Evolutionary conservation across 2,797 vertebrate species (phyloP).

Genomic region (Harpagifer antarcticus): DNA sequence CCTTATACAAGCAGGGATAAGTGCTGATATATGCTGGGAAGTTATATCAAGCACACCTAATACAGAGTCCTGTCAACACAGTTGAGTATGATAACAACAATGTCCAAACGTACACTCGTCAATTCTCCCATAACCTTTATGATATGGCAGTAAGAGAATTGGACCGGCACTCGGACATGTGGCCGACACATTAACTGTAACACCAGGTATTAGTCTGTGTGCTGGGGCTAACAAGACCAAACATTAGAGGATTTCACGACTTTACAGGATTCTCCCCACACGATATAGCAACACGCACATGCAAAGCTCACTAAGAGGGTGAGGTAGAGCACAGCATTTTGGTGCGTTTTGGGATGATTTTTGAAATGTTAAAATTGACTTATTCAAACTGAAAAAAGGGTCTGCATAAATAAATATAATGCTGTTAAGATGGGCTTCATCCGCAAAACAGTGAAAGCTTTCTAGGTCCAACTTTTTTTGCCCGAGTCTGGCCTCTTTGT

Average conservation of each 20-base stretch:
- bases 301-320: background rate
- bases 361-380: background rate
- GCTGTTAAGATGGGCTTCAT: background rate
- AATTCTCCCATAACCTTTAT: conserved; percentile 3
- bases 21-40: background rate
- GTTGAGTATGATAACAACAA: conserved; percentile 8
- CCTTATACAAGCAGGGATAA: background rate
- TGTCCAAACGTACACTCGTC: background rate
- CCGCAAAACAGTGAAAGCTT: background rate
- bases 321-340: background rate
- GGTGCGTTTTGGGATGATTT: background rate
- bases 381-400: background rate
- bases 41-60: conserved; percentile 1
- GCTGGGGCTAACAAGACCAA: conserved; percentile 56
- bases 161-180: conserved; percentile 57
- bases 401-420: background rate
- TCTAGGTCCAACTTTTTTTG: background rate
- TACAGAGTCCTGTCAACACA: background rate
- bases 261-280: conserved; percentile 66
- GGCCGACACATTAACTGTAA: conserved; percentile 68
- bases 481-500: conserved; percentile 18
- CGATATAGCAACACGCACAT: conserved; percentile 47
- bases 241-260: conserved; percentile 64
- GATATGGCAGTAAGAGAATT: conserved; percentile 19
- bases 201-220: conserved; percentile 57